A percentile compares a stretch with the other conserved stretches of the same genome.
Conservation (phyloP, 1,140 invertebrate genomes). For the Arion vulgaris region DNA sequence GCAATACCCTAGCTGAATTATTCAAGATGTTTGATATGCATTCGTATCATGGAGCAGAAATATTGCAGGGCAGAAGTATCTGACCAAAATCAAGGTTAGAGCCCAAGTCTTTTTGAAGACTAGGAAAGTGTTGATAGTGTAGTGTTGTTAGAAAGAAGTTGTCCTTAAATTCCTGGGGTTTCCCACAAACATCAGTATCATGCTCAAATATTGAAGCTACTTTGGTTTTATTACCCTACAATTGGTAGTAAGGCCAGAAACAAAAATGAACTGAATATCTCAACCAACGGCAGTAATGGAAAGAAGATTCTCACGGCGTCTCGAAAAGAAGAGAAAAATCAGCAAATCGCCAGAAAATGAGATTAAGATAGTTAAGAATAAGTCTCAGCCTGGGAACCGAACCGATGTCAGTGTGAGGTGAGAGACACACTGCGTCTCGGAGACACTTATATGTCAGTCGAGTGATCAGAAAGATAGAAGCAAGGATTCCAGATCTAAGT, state of each 20-base stretch:
- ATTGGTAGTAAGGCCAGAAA: not conserved
- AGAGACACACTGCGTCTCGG: not conserved
- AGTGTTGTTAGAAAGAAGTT: not conserved
- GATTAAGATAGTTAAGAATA: not conserved
- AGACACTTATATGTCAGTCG: not conserved
- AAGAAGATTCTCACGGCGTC: slow-evolving; percentile 23
- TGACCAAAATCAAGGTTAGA: not conserved
- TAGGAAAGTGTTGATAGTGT: not conserved
- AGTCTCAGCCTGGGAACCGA: not conserved
- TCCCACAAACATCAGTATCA: not conserved
- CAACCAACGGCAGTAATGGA: not conserved
- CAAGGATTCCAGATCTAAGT: not conserved
- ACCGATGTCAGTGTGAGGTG: not conserved
- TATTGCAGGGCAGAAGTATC: not conserved
- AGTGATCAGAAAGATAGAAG: not conserved
- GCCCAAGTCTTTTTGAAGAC: not conserved
- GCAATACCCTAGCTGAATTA: not conserved
- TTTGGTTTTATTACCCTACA: not conserved
- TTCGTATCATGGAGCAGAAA: not conserved
- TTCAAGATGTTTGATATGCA: not conserved
- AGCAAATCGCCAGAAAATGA: not conserved
- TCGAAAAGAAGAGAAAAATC: slow-evolving; percentile 3
- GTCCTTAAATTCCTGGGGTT: not conserved
- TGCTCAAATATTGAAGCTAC: not conserved
- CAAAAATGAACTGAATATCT: not conserved